Conservation (phyloP, 1,140 invertebrate species). For the Panagrolaimus sp. region DNA sequence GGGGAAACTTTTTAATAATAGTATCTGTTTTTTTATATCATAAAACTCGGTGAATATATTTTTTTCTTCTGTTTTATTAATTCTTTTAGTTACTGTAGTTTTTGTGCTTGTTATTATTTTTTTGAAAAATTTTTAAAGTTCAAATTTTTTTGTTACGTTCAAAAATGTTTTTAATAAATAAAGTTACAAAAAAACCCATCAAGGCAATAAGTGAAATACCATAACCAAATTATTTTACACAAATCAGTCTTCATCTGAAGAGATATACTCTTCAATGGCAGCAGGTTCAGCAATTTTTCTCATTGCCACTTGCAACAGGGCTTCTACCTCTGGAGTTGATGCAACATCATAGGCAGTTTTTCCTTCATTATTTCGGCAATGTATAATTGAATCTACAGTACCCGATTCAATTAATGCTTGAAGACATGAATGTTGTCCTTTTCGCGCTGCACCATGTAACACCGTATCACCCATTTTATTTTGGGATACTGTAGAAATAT, state of each 20-base stretch:
- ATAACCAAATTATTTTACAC: too few relatives aligned
- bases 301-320: neutral
- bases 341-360: neutral
- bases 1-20: too few relatives aligned
- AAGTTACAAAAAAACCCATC: too few relatives aligned
- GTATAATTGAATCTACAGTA: neutral
- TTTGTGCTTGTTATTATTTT: too few relatives aligned
- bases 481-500: neutral
- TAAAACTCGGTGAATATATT: too few relatives aligned
- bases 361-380: neutral
- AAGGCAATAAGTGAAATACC: too few relatives aligned
- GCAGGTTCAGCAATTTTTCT: neutral
- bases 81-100: too few relatives aligned
- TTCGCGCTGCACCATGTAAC: neutral
- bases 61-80: too few relatives aligned
- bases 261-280: neutral
- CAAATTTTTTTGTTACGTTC: too few relatives aligned
- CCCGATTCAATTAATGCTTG: neutral
- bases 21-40: too few relatives aligned
- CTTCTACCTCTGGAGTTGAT: neutral
- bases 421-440: neutral
- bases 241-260: neutral
- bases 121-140: too few relatives aligned
- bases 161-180: too few relatives aligned
- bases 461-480: slow-evolving; percentile 10